Base-by-base conservation (phyloP, 1,140 invertebrate genomes). In the Meteorus sp. region DNA sequence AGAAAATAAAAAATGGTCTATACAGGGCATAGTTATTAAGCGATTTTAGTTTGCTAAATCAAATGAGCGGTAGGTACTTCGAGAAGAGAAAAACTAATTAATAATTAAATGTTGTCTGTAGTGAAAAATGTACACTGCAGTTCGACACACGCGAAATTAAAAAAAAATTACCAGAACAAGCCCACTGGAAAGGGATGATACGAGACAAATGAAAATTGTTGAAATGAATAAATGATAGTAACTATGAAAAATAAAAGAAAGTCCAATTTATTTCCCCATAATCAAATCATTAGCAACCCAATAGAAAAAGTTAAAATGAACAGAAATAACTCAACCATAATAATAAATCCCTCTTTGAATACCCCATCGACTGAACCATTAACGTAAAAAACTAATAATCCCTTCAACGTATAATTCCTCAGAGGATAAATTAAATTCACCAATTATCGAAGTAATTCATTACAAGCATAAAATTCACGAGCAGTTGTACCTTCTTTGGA, bases 11-110 rank as follows among this genome's bases (percentile, higher is more conserved):
- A 25, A 71, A 76, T 77, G 76, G 74, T 77, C 72, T 79, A 78
- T 78, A 79, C 77, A 79, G 76, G 77, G 77, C 77, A 78, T 79
- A 79, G 75, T 50, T 67, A 63, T 37, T 79, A 79, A 79, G 65
- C 51, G 51, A 68, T 57, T 69, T 72, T 69, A 45, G 66, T 77
- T 77, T 70, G 71, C 67, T 71, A 68, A 71, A 23, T 8, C 2
- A 35, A 45, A 9, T 66, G 62, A 35, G 53, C 56, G 29, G 59
- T 63, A 37, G 9, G 29, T 22, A 52, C 51, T 59, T 59, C 43
- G 56, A 60, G n/a, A 57, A 63, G 60, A 47, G 15, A 56, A 33
- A 64, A 56, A 48, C 43, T 43, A 44, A 48, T 60, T 56, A 55
- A 59, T 39, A 37, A 44, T 52, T 27, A 64, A 64, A 68, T 51